Conservation (phyloP, 2,888 invertebrate genomes). For the Phasia obesa region DNA sequence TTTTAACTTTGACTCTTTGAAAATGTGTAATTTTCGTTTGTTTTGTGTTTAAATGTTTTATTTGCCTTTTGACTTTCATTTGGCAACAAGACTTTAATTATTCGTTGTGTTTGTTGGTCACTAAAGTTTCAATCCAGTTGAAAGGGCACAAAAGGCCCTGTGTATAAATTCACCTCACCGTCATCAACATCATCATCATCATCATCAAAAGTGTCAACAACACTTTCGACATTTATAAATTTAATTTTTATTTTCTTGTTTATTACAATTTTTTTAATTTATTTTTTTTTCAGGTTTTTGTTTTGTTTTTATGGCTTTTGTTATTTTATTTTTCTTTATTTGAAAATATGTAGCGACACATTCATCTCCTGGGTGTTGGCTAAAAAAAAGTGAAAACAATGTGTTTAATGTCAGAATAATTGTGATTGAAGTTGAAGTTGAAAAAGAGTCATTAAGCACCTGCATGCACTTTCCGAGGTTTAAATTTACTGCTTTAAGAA, state of each 20-base stretch:
- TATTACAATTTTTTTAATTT: conserved; percentile 18
- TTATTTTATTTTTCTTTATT: background rate
- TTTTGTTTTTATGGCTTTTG: background rate
- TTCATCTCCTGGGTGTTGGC: background rate
- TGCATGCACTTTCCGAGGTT: background rate
- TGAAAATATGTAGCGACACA: background rate
- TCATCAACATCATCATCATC: too few species aligned
- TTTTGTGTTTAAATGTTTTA: background rate
- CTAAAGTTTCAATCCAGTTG: conserved; percentile 25
- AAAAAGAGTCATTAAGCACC: background rate
- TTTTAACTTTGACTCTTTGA: conserved; percentile 20
- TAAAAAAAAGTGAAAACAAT: conserved; percentile 61
- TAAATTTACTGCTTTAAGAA: background rate
- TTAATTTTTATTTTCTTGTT: conserved; percentile 10
- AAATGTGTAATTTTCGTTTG: background rate
- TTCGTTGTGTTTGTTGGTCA: conserved; percentile 6
- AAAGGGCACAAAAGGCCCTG: conserved; percentile 11
- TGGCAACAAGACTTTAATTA: conserved; percentile 19
- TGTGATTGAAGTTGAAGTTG: conserved; percentile 41
- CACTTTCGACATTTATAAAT: conserved; percentile 40
- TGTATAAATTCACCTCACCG: background rate
- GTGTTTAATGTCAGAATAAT: conserved; percentile 64
- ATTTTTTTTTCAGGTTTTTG: conserved; percentile 15
- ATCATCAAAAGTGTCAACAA: too few species aligned
- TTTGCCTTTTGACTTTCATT: conserved; percentile 43